Base-by-base conservation (phyloP, 1,140 invertebrate genomes). In the Drosophila funebris region DNA sequence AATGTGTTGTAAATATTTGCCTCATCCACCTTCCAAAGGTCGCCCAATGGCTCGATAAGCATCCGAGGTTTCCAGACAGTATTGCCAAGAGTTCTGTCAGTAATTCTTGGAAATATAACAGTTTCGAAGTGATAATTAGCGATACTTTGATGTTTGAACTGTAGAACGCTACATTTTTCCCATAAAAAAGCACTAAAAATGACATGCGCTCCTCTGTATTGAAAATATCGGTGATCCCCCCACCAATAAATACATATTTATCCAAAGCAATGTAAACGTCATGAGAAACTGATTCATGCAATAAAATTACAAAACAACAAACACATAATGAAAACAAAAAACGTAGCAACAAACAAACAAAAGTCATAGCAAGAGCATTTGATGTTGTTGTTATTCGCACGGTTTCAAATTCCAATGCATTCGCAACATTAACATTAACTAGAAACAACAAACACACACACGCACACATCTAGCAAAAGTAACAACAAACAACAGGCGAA, bases 351-450 rank as follows among this genome's bases (percentile, higher is more conserved):
- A 71, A 33, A 46, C 29, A 54, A 81, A 67, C 53, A 81, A 67
- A 69, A 37, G 39, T 18, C 44, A 64, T 53, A 61, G 18, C 14
- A 60, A 27, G 46, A 36, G 62, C 46, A 56, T 39, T 64, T 73
- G 31, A 56, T 79, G 43, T 54, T 73, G 64, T 76, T 62, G 74
- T 85, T 80, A 64, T 81, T 85, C 61, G 77, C 81, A 84, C 82
- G 78, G 82, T 75, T 58, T 82, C 70, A 71, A 82, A 85, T 85
- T 85, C 74, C 82, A 82, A 85, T 85, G 76, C 75, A 80, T 74
- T 82, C 74, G 79, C 79, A 82, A 78, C 79, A 81, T 78, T 81
- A 73, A 50, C 58, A 79, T 73, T 74, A 71, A 75, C 60, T 57
- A 76, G 48, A 43, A 69, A 48, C 67, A 62, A 39, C 39, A 70